Conservation (phyloP, 2,113 vertebrate genomes). For the Dasyornis broadbenti region DNA sequence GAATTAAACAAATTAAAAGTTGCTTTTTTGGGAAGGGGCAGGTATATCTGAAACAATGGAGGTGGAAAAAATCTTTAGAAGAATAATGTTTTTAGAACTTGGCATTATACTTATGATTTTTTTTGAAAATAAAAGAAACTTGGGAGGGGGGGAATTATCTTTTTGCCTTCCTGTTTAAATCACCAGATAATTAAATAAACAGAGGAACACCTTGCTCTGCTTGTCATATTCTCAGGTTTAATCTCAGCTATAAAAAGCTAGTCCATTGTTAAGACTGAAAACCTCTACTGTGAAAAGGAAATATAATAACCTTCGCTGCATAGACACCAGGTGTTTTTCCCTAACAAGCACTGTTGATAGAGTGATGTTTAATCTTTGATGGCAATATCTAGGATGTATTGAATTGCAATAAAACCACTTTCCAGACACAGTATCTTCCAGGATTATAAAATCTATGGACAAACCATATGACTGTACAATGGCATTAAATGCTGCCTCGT, state of each 20-base stretch:
- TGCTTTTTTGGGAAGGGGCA: neutral
- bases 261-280: constrained; percentile 58
- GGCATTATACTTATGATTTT: neutral
- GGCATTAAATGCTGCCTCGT: neutral
- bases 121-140: neutral
- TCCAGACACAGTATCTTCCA: constrained; percentile 16
- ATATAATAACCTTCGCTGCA: constrained; percentile 60
- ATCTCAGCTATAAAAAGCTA: constrained; percentile 48
- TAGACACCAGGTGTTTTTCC: constrained; percentile 46
- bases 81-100: neutral
- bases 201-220: constrained; percentile 22
- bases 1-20: neutral
- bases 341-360: constrained; percentile 56
- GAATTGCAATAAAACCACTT: constrained; percentile 27
- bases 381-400: neutral
- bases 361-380: constrained; percentile 32
- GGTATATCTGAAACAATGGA: neutral
- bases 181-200: constrained; percentile 39
- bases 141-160: neutral
- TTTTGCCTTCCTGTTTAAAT: constrained; percentile 5
- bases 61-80: constrained; percentile 40
- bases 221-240: constrained; percentile 56
- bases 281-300: constrained; percentile 58
- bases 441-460: constrained; percentile 16
- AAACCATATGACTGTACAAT: constrained; percentile 27